Base-by-base conservation (phyloP, 1,140 invertebrate species). In the Leptinotarsa undecemlineata region DNA sequence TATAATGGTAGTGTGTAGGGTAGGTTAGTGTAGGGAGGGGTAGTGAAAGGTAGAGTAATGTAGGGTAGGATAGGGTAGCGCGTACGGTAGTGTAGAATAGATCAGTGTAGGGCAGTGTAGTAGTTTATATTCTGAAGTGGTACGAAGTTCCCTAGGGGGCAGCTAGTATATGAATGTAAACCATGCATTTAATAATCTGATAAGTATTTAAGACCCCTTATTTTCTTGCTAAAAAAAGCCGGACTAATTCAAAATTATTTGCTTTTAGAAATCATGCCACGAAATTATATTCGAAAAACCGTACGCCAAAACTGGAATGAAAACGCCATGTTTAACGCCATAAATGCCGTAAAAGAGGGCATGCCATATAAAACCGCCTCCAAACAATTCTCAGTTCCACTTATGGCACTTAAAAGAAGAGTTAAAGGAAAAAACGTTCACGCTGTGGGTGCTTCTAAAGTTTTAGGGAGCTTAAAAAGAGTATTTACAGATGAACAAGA, bases 341-440 rank as follows among this genome's bases (percentile, higher is more conserved):
- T n/a, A 57, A 57, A 57, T 57, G 48, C 48, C 48, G 48, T 57
- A n/a, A 57, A 57, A 17, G 48, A 57, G 48, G 48, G 48, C 48
- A 57, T 57, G 48, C 48, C 48, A 15, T 57, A 57, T 19, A 57
- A 57, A 57, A 57, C 51, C 5, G 14, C 11, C 11, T 17, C 15
- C n/a, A 57, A 57, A 57, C 51, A 57, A 57, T 57, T 17, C 13
- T 14, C n/a, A 15, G 13, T 17, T 57, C 13, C 13, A 57, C 13
- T 57, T 14, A 57, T 15, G 51, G 13, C 51, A 57, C n/a, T 14
- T 19, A 19, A 15, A 57, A 57, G 51, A 57, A 15, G 51, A 57
- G 51, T 19, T 4, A 57, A 57, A 17, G n/a, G 51, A 5, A 57
- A 57, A 57, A 57, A 14, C 4, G n/a, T 57, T 57, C n/a, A 14